phyloP scores from a whole-genome alignment of 1,140 invertebrate species.

The Delia radicum region DNA sequence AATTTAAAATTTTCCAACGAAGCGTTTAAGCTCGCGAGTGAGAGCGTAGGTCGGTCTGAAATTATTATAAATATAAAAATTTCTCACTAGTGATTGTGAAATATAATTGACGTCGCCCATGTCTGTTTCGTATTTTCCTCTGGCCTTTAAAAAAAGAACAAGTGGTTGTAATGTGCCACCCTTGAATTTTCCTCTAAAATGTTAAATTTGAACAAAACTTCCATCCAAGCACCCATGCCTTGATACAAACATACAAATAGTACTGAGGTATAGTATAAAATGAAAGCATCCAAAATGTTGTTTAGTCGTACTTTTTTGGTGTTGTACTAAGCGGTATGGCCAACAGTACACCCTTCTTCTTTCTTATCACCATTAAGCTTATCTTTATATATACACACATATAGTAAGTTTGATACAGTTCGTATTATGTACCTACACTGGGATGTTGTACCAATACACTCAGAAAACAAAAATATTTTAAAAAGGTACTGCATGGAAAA shows the following conservation, averaged over 20 bases:
- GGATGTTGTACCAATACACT: too few species aligned
- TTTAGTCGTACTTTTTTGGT: not conserved
- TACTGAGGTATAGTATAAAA: not conserved
- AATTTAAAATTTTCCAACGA: too few species aligned
- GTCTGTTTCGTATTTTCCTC: not conserved
- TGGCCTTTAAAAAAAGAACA: not conserved
- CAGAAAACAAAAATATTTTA: too few species aligned
- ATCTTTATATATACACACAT: not conserved
- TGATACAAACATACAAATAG: too few species aligned
- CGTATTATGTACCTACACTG: not conserved
- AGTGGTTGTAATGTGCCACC: slow-evolving; percentile 3
- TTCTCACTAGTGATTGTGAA: too few species aligned
- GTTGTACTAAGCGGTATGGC: not conserved
- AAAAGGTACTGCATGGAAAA: too few species aligned
- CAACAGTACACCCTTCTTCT: not conserved
- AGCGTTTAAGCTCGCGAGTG: too few species aligned
- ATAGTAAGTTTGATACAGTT: not conserved
- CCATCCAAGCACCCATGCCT: not conserved
- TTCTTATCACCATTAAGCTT: not conserved
- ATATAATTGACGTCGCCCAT: too few species aligned
- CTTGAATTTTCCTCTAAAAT: not conserved
- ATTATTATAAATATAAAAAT: too few species aligned
- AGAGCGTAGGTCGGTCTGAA: too few species aligned
- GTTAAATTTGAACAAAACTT: slow-evolving; percentile 5
- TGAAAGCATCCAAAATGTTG: not conserved